Evolutionary conservation across 2,797 vertebrate species (phyloP).

Genomic region (Ciconia nigra): DNA sequence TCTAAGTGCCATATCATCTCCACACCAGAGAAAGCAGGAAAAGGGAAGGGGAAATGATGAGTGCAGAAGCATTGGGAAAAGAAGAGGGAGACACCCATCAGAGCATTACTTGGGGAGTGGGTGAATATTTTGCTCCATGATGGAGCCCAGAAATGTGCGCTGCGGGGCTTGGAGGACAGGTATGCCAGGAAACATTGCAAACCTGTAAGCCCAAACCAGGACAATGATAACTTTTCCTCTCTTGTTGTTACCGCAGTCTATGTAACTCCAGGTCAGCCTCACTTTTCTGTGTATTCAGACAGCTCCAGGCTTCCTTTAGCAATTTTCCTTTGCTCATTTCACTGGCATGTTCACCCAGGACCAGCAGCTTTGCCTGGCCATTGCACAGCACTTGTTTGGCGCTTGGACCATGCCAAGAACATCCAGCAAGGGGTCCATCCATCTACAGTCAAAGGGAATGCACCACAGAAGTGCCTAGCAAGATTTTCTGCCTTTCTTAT

Average conservation of each 20-base stretch:
- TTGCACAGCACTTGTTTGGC: background rate
- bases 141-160: background rate
- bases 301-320: background rate
- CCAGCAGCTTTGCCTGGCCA: background rate
- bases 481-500: background rate
- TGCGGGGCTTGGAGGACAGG: background rate
- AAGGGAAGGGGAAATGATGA: background rate
- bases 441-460: background rate
- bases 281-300: background rate
- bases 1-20: background rate
- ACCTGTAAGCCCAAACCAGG: background rate
- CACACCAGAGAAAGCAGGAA: background rate
- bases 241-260: background rate
- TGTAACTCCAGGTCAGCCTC: background rate
- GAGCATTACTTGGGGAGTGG: background rate
- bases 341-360: background rate
- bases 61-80: background rate
- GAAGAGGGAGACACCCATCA: background rate
- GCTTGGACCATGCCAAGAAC: background rate
- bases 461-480: background rate
- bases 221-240: background rate
- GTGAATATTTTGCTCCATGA: background rate
- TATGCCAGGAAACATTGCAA: background rate
- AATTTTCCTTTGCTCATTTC: background rate
- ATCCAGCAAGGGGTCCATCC: background rate